Base-by-base conservation (phyloP, 2,113 vertebrate genomes). In the Aramus guarauna region DNA sequence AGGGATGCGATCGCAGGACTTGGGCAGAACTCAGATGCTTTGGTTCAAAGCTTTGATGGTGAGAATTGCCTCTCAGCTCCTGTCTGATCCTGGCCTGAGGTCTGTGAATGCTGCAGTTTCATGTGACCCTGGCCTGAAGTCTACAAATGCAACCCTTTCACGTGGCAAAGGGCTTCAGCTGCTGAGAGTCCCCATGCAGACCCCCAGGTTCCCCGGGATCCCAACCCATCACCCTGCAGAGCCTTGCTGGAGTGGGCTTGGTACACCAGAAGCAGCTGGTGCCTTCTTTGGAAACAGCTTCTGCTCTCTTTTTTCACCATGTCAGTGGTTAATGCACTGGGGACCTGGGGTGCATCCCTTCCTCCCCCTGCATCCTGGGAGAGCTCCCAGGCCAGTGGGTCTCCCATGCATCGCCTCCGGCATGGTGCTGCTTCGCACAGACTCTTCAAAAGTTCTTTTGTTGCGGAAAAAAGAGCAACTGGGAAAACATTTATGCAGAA, bases 371-470 rank as follows among this genome's bases (percentile, higher is more conserved):
- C 30, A 8, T 39, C 47, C 37, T 48, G 27, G 47, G 41, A 56
- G 39, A 90, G 72, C 2, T 1, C 56, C 58, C 9, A 47, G 29
- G 36, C 55, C 30, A 20, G 67, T 11, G 34, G 52, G 24, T 58
- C 23, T 15, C 43, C 47, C 11, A 6, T 18, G 13, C 41, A 32
- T 47, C 1, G 4, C 47, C 29, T 85, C 71, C 30, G 20, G 15
- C 23, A 45, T 5, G 2, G 32, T 72, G 62, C 76, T 45, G 22
- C n/a, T 80, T 80, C 0, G 0, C 22, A 29, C 6, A 55, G 47
- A 26, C 15, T 37, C 53, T 43, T 93, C 29, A 68, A 50, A 60
- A 32, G 43, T 22, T 20, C 14, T 80, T 84, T 20, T 52, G 3
- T 47, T 63, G 29, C 0, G 3, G 77, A 41, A 80, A 59, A 93